Percentiles rank a stretch among this genome's conserved stretches.
These are phyloP conservation scores for Torymus auratus DNA, from an alignment of 2,888 invertebrate genomes.

Conservation along the genomic window DNA sequence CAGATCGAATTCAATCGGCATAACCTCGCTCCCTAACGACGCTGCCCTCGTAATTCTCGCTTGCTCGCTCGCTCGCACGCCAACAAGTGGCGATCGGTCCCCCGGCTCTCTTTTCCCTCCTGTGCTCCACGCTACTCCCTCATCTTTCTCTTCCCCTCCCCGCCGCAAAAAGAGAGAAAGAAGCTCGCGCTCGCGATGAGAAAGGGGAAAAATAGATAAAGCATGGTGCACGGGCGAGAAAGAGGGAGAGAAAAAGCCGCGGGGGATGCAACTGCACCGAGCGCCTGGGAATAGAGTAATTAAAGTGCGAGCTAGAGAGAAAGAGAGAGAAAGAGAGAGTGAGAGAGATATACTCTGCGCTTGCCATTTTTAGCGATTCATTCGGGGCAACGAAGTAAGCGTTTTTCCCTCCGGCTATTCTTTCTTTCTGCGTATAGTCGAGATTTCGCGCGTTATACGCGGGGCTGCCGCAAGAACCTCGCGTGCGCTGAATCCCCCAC, in stretches of 20 bases:
- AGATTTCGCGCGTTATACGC: conserved; percentile 13
- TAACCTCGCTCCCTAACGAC: conserved; percentile 18
- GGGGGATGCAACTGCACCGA: neutral
- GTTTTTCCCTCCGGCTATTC: conserved; percentile 1
- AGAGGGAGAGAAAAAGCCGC: neutral
- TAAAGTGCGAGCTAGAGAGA: conserved; percentile 37
- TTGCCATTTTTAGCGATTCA: conserved; percentile 45
- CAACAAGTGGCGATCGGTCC: conserved; percentile 51
- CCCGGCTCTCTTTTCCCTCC: neutral
- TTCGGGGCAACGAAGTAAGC: conserved; percentile 32
- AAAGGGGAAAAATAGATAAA: conserved; percentile 24
- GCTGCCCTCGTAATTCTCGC: conserved; percentile 15
- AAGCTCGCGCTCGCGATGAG: neutral
- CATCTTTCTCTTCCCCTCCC: neutral
- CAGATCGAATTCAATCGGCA: conserved; percentile 15
- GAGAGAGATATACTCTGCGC: neutral
- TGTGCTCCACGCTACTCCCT: neutral
- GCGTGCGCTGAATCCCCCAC: too few species aligned
- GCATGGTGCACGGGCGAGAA: neutral
- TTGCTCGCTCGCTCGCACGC: neutral
- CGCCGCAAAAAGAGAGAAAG: neutral
- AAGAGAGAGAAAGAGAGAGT: too few species aligned
- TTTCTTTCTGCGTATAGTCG: neutral
- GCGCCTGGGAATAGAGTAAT: conserved; percentile 54
- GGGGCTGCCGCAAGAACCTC: neutral